These are phyloP conservation scores for Sebastes iracundus DNA, from an alignment of 2,797 vertebrate genomes.

Conservation along the genomic window DNA sequence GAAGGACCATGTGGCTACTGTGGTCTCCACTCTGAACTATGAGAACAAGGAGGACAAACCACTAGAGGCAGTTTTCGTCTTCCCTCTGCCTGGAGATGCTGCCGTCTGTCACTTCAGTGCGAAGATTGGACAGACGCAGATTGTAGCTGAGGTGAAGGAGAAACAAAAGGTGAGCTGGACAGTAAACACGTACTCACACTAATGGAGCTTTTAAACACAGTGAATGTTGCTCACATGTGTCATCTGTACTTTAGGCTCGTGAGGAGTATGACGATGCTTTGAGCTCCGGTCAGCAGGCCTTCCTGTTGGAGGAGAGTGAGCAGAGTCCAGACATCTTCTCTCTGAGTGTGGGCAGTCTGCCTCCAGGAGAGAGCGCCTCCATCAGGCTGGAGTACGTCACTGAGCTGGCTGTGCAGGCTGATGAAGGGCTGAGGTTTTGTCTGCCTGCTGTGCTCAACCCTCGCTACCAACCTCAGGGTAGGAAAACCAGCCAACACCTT, in stretches of 20 bases:
- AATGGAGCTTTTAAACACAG: background rate
- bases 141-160: constrained; percentile 85
- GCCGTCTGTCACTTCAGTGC: constrained; percentile 88
- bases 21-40: constrained; percentile 84
- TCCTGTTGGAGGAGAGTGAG: constrained; percentile 83
- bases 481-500: background rate
- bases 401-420: constrained; percentile 84
- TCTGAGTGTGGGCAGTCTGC: constrained; percentile 82
- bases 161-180: constrained; percentile 78
- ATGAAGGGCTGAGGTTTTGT: constrained; percentile 82
- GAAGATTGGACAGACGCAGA: constrained; percentile 78
- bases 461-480: constrained; percentile 82
- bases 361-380: constrained; percentile 80
- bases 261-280: constrained; percentile 76
- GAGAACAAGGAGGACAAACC: constrained; percentile 82
- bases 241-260: constrained; percentile 62
- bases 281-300: constrained; percentile 79
- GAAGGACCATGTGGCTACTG: constrained; percentile 83
- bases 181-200: background rate
- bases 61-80: constrained; percentile 86
- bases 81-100: constrained; percentile 86
- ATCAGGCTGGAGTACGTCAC: constrained; percentile 84
- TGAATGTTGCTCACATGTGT: background rate
- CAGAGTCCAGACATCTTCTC: constrained; percentile 82
- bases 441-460: constrained; percentile 87